Base-by-base conservation (phyloP, 2,797 vertebrate genomes). In the Liasis olivaceus region DNA sequence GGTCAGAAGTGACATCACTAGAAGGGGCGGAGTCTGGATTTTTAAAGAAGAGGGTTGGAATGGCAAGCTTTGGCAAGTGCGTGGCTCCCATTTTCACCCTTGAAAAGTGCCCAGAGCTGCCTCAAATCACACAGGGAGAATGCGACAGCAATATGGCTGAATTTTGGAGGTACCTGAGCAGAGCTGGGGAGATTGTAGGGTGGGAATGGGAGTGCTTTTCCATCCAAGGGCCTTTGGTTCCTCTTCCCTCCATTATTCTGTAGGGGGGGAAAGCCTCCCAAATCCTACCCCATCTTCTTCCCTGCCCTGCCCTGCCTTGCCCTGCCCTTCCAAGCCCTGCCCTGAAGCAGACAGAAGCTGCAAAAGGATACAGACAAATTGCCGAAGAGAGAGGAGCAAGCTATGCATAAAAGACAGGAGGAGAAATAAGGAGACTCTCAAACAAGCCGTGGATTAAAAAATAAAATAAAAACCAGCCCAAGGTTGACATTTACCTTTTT, bases 381-480 rank as follows among this genome's bases (percentile, higher is more conserved):
- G n/a, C 63, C 60, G 11, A 56, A 94, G 96, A 77, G 91, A 93
- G 88, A 93, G 90, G 90, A 36, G 87, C 94, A 95, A 88, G 90
- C 95, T 94, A 94, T 94, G 93, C 94, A 91, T 92, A 86, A 95
- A 84, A 81, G 9, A 36, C 94, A 63, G 58, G 7, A 51, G 93
- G 93, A 91, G 91, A 94, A 86, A 91, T 62, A 93, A 85, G 47
- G 93, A 94, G 89, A 56, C 86, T 69, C 94, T 31, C 59, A 66
- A 94, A 90, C 69, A 5, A 92, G 84, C 92, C 93, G 93, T 85
- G 92, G 94, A 92, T 94, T 94, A 91, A 81, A 95, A 91, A 91
- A 95, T 95, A 96, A 87, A 90, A 96, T 90, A 89, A 96, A 96
- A 96, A 96, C 88, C 95, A 97, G 96, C 96, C 96, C 95, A 94